Evolutionary conservation across 2,888 invertebrate species (phyloP).

Genomic region (Caenorhabditis sulstoni): DNA sequence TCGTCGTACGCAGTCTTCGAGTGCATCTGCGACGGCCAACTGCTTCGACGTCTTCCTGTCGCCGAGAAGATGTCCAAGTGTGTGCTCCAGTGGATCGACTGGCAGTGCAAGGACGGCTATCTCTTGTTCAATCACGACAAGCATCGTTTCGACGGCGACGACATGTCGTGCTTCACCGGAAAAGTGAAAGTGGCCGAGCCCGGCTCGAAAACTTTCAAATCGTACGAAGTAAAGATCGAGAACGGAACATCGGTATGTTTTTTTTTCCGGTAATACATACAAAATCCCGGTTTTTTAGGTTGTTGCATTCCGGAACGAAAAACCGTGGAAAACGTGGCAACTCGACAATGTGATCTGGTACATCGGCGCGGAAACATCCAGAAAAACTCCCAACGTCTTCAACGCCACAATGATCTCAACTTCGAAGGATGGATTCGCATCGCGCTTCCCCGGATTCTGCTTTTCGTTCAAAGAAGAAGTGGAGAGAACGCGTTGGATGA

Average conservation of each 20-base stretch:
- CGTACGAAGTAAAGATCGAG: conserved; percentile 75
- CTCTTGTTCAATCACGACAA: conserved; percentile 64
- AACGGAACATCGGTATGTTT: conserved; percentile 43
- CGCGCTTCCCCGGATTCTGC: conserved; percentile 56
- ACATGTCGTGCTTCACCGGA: conserved; percentile 69
- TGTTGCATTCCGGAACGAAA: conserved; percentile 60
- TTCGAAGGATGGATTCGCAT: conserved; percentile 7
- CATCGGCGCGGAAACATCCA: conserved; percentile 66
- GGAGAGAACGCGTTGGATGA: conserved; percentile 63
- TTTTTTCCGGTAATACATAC: too few relatives aligned
- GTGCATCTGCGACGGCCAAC: conserved; percentile 53
- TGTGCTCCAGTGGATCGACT: conserved; percentile 65
- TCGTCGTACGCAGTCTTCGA: conserved; percentile 75
- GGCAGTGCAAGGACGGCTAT: conserved; percentile 61
- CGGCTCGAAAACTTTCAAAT: conserved; percentile 76
- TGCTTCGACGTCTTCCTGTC: conserved; percentile 54
- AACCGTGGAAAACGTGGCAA: conserved; percentile 68
- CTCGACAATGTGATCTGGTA: conserved; percentile 75
- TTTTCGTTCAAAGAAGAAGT: conserved; percentile 57
- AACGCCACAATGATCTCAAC: conserved; percentile 46
- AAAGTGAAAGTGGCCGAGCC: conserved; percentile 77
- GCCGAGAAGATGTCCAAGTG: conserved; percentile 61
- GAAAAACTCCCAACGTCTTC: conserved; percentile 65
- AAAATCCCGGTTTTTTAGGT: conserved; percentile 36
- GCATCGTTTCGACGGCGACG: conserved; percentile 44